Percentiles rank a stretch among this genome's conserved stretches.
Evolutionary conservation across 2,888 invertebrate species (phyloP).

Genomic region (Apamea anceps): DNA sequence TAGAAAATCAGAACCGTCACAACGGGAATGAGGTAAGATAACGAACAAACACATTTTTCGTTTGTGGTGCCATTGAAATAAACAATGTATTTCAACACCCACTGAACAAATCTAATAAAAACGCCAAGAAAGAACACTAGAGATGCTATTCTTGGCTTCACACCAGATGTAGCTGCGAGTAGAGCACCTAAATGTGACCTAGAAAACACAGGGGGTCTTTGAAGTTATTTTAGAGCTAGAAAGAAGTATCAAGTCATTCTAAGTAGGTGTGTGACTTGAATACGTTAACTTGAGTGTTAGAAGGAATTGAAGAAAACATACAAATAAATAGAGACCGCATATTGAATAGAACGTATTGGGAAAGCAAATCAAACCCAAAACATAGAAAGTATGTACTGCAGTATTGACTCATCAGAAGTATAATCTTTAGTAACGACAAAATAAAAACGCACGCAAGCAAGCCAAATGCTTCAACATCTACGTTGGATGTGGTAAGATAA

Average conservation of each 20-base stretch:
- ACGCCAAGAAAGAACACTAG: slow-evolving; percentile 22
- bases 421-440: slow-evolving; percentile 6
- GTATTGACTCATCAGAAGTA: neutral
- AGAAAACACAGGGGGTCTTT: slow-evolving; percentile 45
- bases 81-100: slow-evolving; percentile 31
- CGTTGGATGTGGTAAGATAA: slow-evolving; percentile 4
- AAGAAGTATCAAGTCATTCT: neutral
- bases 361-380: neutral
- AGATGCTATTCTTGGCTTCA: slow-evolving; percentile 47
- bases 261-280: neutral
- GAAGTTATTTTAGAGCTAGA: slow-evolving; percentile 48
- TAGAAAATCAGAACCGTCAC: neutral
- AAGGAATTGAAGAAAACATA: neutral
- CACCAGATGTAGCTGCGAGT: slow-evolving; percentile 45
- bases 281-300: neutral
- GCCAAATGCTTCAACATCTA: neutral
- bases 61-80: slow-evolving; percentile 19
- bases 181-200: slow-evolving; percentile 55
- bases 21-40: neutral
- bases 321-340: neutral
- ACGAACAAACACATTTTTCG: neutral
- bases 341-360: neutral
- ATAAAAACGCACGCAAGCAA: slow-evolving; percentile 5
- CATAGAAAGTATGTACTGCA: neutral
- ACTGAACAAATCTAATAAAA: slow-evolving; percentile 40